Conservation (phyloP, 2,888 invertebrate species). For the Brassicogethes aeneus region DNA sequence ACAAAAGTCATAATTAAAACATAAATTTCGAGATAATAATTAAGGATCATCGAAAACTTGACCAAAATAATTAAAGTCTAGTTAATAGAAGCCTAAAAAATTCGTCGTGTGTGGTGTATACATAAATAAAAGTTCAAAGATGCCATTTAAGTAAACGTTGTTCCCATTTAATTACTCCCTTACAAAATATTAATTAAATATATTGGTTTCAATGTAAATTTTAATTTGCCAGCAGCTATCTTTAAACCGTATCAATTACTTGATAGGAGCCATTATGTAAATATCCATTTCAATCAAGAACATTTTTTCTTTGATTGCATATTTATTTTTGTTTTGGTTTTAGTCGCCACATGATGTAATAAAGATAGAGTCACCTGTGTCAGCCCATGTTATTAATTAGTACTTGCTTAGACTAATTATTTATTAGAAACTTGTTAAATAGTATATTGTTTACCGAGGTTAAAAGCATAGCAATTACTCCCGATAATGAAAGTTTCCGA, state of each 20-base stretch:
- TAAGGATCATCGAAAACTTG: background rate
- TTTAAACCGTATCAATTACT: background rate
- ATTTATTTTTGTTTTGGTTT: no score
- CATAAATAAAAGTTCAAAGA: background rate
- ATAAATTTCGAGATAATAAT: background rate
- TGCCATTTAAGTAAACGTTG: background rate
- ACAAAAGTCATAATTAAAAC: background rate
- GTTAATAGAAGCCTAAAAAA: background rate
- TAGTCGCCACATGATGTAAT: no score
- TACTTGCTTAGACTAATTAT: no score
- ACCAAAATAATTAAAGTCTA: background rate
- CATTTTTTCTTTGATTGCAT: no score
- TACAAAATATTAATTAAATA: background rate
- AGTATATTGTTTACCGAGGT: no score
- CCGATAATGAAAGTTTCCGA: no score
- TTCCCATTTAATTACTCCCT: background rate
- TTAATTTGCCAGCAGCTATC: background rate
- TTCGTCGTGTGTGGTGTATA: background rate
- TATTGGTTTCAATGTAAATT: background rate
- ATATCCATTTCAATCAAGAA: background rate
- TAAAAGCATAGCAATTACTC: no score
- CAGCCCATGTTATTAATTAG: no score
- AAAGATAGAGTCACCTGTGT: no score
- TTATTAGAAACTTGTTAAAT: no score
- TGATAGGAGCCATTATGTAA: background rate